Base-by-base conservation (phyloP, 2,888 invertebrate species). In the Acanthosepion pharaonis region DNA sequence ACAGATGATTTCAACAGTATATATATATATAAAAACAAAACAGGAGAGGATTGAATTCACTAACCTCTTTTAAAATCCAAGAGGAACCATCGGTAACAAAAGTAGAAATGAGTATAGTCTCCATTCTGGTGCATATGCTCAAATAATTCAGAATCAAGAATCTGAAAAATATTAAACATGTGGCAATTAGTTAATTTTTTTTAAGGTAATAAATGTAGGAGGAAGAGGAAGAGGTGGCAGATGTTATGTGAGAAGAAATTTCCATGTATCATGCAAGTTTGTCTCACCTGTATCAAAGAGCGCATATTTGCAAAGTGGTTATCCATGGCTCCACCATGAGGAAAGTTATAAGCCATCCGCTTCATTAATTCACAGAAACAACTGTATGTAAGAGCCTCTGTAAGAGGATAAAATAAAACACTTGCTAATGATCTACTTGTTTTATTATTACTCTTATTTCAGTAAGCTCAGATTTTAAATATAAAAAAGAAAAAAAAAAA, bases 11-110 rank as follows among this genome's bases (percentile, higher is more conserved):
- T 42, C 51, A 51, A 51, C 1, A 15, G 51, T 51, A 51, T 51
- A 51, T 11, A 33, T 33, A 33, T 51, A 51, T 11, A 11, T 51
- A 25, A 0, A 92, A 15, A 23, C 5, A 51, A 51, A 51, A 42
- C 5, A 51, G 6, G 48, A 92, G 20, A 25, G 0, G 49, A 25
- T 23, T 11, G 9, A 42, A 33, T 23, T 48, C 8, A 93, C 92
- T 93, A n/a, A 98, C 98, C 98, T 97, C 99, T 98, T 97, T 99
- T 99, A 97, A 99, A 99, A 97, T 99, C 99, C 94, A 99, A 98
- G 95, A 99, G 98, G 98, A 99, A 99, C 99, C 99, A 99, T 92
- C 99, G 98, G 97, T 99, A 99, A 97, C 99, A 99, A 98, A 99
- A 99, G 98, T 99, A 99, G 97, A 99, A 99, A 97, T 99, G 99